These are phyloP conservation scores for Mya arenaria DNA, from an alignment of 1,140 invertebrate genomes.

Conservation along the genomic window DNA sequence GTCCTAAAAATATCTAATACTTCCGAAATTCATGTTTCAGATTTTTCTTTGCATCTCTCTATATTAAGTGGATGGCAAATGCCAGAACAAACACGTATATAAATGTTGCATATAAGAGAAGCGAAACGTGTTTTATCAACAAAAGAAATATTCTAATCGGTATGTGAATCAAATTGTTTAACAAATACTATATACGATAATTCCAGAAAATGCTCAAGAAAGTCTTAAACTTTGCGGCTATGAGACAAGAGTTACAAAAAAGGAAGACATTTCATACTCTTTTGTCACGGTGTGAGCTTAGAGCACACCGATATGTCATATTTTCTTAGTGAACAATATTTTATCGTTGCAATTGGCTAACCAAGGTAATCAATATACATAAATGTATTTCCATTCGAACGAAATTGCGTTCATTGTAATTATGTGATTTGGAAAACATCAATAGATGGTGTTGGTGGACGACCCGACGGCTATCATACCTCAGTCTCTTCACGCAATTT, in stretches of 20 bases:
- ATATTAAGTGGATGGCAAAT: too few relatives aligned
- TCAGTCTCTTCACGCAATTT: too few relatives aligned
- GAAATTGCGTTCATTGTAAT: background rate
- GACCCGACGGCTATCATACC: too few relatives aligned
- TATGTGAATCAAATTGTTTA: background rate
- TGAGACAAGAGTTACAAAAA: background rate
- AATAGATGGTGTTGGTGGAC: constrained; percentile 65
- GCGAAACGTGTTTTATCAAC: too few relatives aligned
- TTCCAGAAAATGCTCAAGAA: background rate
- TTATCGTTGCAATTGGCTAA: background rate
- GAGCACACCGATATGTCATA: background rate
- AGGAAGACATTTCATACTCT: background rate
- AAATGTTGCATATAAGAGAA: too few relatives aligned
- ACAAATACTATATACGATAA: background rate
- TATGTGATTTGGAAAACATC: constrained; percentile 74
- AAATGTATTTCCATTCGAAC: background rate
- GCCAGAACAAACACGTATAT: too few relatives aligned
- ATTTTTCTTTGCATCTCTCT: too few relatives aligned
- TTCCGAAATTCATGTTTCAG: too few relatives aligned
- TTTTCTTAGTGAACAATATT: background rate
- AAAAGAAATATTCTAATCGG: too few relatives aligned
- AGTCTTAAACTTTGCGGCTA: background rate
- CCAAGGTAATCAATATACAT: background rate
- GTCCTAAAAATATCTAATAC: too few relatives aligned
- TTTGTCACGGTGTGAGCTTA: background rate